phyloP scores from a whole-genome alignment of 2,113 vertebrate species.

The Oryzias curvinotus region DNA sequence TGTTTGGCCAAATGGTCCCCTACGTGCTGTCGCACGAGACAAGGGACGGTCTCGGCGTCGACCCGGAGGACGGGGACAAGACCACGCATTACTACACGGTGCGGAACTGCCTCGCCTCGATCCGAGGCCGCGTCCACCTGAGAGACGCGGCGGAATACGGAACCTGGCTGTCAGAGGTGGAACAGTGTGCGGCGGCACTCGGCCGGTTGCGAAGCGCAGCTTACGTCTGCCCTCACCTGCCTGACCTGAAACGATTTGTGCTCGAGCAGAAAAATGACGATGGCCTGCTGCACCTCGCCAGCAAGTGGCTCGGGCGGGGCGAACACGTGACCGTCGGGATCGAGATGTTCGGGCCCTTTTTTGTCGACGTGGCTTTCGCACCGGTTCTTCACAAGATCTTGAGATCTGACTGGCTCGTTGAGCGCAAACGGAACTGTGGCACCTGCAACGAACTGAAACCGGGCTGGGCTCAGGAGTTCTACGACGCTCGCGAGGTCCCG shows the following conservation, averaged over 20 bases:
- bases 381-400: not conserved
- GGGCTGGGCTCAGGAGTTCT: not conserved
- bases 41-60: too few species aligned
- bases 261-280: slow-evolving; percentile 1
- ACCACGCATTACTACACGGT: not conserved
- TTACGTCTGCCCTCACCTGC: not conserved
- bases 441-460: not conserved
- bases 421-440: not conserved
- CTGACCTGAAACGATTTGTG: not conserved
- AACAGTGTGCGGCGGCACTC: not conserved
- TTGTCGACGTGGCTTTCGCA: not conserved
- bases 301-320: too few species aligned
- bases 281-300: not conserved
- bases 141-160: not conserved
- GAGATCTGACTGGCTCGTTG: not conserved
- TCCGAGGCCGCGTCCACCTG: not conserved
- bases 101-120: too few species aligned
- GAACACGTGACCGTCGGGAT: not conserved
- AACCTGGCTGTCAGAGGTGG: not conserved
- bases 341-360: not conserved
- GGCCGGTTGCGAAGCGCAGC: not conserved
- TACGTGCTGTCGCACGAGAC: not conserved
- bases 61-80: too few species aligned
- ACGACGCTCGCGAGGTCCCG: not conserved
- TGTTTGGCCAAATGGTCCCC: too few species aligned